phyloP scores from a whole-genome alignment of 2,888 invertebrate species.

The Tipula lateralis region DNA sequence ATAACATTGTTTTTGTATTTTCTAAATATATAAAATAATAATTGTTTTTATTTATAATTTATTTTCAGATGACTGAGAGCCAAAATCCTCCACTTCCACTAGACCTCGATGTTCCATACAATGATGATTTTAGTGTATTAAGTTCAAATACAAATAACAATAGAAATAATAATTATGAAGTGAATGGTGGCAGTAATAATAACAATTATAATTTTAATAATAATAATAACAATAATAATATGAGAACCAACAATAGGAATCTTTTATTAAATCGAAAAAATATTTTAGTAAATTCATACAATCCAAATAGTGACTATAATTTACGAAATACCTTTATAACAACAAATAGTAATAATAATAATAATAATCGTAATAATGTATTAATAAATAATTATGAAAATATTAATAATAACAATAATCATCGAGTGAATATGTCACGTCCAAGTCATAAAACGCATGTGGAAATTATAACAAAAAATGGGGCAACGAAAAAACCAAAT shows the following conservation, averaged over 20 bases:
- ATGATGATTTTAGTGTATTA: slow-evolving; percentile 57
- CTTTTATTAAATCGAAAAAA: slow-evolving; percentile 41
- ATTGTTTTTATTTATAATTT: slow-evolving; percentile 25
- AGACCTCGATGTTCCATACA: slow-evolving; percentile 62
- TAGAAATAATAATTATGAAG: slow-evolving; percentile 33
- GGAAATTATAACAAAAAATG: slow-evolving; percentile 62
- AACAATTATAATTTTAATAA: slow-evolving; percentile 2
- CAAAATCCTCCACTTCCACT: slow-evolving; percentile 60
- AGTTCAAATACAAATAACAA: slow-evolving; percentile 42
- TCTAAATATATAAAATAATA: no score
- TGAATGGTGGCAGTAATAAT: neutral
- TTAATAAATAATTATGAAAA: slow-evolving; percentile 34
- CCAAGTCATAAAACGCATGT: slow-evolving; percentile 65
- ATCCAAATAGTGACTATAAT: slow-evolving; percentile 42
- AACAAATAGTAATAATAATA: slow-evolving; percentile 34
- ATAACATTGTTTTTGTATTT: no score
- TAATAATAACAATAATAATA: neutral
- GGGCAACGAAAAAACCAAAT: slow-evolving; percentile 59
- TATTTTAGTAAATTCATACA: slow-evolving; percentile 48
- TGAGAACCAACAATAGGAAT: neutral
- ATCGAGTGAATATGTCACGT: slow-evolving; percentile 46
- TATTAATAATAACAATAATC: slow-evolving; percentile 31
- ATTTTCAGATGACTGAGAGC: slow-evolving; percentile 39
- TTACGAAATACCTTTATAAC: slow-evolving; percentile 35
- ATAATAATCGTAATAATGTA: slow-evolving; percentile 34